Evolutionary conservation across 2,888 invertebrate genomes (phyloP), one percentile per base, ranked within the genome.

Genomic region (Platycheirus rosarum): DNA sequence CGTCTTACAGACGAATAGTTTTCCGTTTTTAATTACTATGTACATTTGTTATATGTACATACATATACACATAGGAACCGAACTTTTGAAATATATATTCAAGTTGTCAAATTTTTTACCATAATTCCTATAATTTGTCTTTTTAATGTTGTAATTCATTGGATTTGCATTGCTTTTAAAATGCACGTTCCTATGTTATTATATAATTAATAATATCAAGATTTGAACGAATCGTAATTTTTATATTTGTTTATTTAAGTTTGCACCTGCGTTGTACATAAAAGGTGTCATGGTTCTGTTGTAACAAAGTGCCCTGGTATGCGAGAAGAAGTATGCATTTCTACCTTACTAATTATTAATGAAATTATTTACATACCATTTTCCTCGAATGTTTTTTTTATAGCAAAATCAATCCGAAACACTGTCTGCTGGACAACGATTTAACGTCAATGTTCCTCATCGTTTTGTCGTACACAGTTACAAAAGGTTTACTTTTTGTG

Each of bases 241-340:
- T 18, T 3, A 44, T 4, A 9, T 11, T 42, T 16, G 16, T 42
- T 84, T 84, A 86, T 86, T 88, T 92, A 75, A 98, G 98, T 99
- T 85, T 99, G 99, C 91, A 98, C 98, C 78, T 98, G 98, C 91
- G 99, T 99, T 88, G 99, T 99, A 85, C 99, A 99, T 93, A 99
- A 99, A 91, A 93, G 98, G 89, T 99, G 99, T 91, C 99, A 99
- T 92, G 95, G 95, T 87, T 95, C 95, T 85, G 98, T 99, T 86
- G 97, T 99, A 87, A 99, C 98, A 89, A 98, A 98, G 92, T 99
- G 99, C 92, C 99, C 99, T 70, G 99, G 98, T 85, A 97, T 97
- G 94, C 97, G 97, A 91, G 96, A 97, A 89, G 95, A 95, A 93
- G 95, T 90, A 85, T 87, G 84, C 78, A 37, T n/a, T 60, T 11